Evolutionary conservation across 2,797 vertebrate species (phyloP), one percentile per base, ranked within the genome.

Genomic region (Xenopus petersii): DNA sequence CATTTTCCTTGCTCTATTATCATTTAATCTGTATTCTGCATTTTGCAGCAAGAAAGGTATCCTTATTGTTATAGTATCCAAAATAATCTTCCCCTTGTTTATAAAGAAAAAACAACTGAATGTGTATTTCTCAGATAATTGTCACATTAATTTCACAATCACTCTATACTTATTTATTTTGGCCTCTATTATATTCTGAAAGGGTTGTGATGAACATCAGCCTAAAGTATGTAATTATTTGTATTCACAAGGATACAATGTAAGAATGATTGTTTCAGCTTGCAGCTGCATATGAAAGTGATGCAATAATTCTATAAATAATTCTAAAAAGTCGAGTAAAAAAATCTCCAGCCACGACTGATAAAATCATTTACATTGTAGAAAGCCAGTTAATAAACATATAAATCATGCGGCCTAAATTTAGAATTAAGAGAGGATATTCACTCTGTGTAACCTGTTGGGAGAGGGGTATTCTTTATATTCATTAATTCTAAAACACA

Each of bases 401-500:
- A 12, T 61, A 61, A 61, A 61, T 24, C 24, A 63, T 30, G 2
- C 12, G 26, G 3, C 51, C 54, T 36, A 76, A 59, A 16, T 70
- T 51, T 64, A 65, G 51, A n/a, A 61, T 65, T 54, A 64, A 46
- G 51, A 59, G 66, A 65, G 26, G 21, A 64, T 71, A 78, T 58
- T 42, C 36, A 7, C 36, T 42, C 8, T 42, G 73, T 56, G 59
- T 64, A 73, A 69, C 65, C 66, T 67, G 63, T 75, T 58, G 66
- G 75, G 63, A 73, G 79, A 68, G 17, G 59, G 33, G 30, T 16
- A 72, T 21, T 42, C 10, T 55, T 74, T 80, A 58, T 26, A 73
- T 81, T 63, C 75, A 84, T 16, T 54, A 0, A 30, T n/a, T 76
- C 49, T 69, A 62, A 46, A 78, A 62, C 62, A 81, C 24, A 66